Percentiles rank a stretch among this genome's conserved stretches.
These are phyloP conservation scores for Drosophila melanica DNA, from an alignment of 1,140 invertebrate genomes.

Conservation along the genomic window DNA sequence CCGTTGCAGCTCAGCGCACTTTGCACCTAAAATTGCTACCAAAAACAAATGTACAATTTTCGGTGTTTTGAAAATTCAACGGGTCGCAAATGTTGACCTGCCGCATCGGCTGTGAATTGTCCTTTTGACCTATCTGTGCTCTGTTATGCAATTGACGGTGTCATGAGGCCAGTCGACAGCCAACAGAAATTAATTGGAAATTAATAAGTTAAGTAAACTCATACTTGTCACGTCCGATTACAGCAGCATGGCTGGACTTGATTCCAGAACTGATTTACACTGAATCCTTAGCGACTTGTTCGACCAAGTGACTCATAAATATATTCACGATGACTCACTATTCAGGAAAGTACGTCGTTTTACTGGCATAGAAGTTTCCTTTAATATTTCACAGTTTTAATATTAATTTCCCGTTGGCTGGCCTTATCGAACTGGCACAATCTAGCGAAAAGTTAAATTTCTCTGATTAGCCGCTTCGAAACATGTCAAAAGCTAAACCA, in stretches of 20 bases:
- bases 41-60: constrained; percentile 40
- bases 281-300: constrained; percentile 4
- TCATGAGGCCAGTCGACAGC: constrained; percentile 37
- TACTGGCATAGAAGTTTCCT: neutral
- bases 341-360: neutral
- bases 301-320: neutral
- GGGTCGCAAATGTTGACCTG: constrained; percentile 3
- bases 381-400: constrained; percentile 8
- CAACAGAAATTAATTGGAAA: constrained; percentile 63
- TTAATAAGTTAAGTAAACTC: constrained; percentile 73
- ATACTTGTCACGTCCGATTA: constrained; percentile 16
- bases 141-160: constrained; percentile 2
- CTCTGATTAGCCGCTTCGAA: constrained; percentile 26
- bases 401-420: constrained; percentile 39
- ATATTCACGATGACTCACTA: constrained; percentile 15
- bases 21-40: constrained; percentile 26
- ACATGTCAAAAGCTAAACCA: constrained; percentile 18
- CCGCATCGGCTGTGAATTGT: neutral
- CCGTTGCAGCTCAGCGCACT: constrained; percentile 5
- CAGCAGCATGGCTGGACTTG: too few species aligned
- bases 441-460: constrained; percentile 25
- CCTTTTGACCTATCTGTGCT: neutral
- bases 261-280: constrained; percentile 1
- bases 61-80: constrained; percentile 1
- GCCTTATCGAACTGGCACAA: constrained; percentile 13